phyloP scores from a whole-genome alignment of 2,888 invertebrate genomes.

The Leptinotarsa juncta region DNA sequence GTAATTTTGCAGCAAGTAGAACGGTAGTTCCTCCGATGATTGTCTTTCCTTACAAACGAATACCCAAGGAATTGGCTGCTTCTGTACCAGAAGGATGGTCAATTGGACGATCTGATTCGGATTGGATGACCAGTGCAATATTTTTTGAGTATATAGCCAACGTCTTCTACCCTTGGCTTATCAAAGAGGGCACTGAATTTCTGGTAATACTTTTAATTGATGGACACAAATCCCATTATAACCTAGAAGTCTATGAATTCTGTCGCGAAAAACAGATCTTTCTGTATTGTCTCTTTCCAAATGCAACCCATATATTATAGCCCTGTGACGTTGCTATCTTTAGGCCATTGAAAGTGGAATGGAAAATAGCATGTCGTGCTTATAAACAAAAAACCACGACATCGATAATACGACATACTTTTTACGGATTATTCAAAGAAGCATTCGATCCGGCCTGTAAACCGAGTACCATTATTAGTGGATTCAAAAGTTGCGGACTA shows the following conservation, averaged over 20 bases:
- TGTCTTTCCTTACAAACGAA: constrained; percentile 49
- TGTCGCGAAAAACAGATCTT: background rate
- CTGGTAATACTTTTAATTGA: constrained; percentile 21
- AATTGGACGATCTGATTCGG: constrained; percentile 47
- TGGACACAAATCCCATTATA: constrained; percentile 21
- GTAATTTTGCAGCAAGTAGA: constrained; percentile 43
- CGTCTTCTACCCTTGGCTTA: background rate
- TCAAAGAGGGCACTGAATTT: background rate
- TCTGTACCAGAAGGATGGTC: constrained; percentile 47
- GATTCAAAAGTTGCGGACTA: background rate
- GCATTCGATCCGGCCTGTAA: background rate
- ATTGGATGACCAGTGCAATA: constrained; percentile 48
- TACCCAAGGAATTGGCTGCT: constrained; percentile 45
- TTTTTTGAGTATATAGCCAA: background rate
- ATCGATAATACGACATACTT: background rate
- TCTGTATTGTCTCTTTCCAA: constrained; percentile 21
- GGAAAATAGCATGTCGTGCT: background rate
- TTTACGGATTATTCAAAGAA: background rate
- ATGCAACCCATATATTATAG: constrained; percentile 7
- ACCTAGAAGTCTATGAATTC: constrained; percentile 11
- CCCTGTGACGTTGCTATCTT: constrained; percentile 1
- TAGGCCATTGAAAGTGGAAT: no score
- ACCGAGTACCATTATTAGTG: background rate
- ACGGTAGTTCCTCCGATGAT: constrained; percentile 47
- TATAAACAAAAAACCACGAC: background rate